Percentiles rank a stretch among this genome's conserved stretches.
Conservation (phyloP, 92 coral and sea anemone genomes). For the Bergia sp. region DNA sequence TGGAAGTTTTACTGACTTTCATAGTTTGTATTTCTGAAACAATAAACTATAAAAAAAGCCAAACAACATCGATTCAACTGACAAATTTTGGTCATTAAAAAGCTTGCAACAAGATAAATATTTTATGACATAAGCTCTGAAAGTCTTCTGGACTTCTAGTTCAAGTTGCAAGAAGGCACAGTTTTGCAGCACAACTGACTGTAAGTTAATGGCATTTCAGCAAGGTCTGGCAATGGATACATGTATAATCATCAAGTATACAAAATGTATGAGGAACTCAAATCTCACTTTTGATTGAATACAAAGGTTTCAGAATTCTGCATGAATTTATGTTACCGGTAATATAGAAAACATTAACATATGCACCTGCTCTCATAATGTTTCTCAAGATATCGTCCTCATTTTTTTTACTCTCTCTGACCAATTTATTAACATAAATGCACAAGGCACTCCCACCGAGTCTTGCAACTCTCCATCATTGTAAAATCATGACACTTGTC, state of each 20-base stretch:
- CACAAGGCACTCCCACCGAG: slow-evolving; percentile 12
- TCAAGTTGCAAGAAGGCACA: not conserved
- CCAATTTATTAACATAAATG: not conserved
- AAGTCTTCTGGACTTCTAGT: not conserved
- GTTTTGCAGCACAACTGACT: too few relatives aligned
- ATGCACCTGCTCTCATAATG: slow-evolving; percentile 31
- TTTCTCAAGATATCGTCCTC: not conserved
- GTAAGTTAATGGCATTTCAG: too few relatives aligned
- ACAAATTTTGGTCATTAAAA: slow-evolving; percentile 16
- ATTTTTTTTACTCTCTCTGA: not conserved
- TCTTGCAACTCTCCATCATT: not conserved
- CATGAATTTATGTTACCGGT: slow-evolving; percentile 4
- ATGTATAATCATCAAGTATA: too few relatives aligned
- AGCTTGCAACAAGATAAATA: slow-evolving; percentile 26
- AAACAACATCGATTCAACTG: not conserved
- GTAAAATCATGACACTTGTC: not conserved
- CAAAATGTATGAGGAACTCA: slow-evolving; percentile 4
- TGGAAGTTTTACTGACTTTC: not conserved
- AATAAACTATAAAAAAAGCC: slow-evolving; percentile 1
- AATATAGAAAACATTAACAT: slow-evolving; percentile 3
- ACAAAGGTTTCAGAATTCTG: not conserved
- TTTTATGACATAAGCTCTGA: slow-evolving; percentile 13
- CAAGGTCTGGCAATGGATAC: too few relatives aligned
- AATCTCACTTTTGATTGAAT: not conserved
- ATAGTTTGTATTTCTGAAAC: not conserved